Conservation (phyloP, 92 coral and sea anemone species). For the Metridium senile region DNA sequence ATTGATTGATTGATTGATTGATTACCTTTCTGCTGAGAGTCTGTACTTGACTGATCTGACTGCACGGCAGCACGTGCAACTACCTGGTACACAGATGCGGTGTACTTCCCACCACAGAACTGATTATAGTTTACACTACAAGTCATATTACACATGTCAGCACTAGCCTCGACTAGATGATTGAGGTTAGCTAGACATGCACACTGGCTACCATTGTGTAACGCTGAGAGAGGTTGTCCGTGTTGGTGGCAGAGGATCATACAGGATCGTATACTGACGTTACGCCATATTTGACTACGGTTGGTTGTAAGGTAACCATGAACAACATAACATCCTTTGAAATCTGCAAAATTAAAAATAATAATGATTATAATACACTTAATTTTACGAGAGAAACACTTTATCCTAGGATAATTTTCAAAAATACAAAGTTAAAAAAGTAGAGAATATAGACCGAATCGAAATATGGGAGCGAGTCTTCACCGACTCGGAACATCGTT, state of each 20-base stretch:
- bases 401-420: too few relatives aligned
- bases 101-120: constrained; percentile 64
- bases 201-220: constrained; percentile 77
- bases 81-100: constrained; percentile 68
- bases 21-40: constrained; percentile 13
- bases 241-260: constrained; percentile 70
- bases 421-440: too few relatives aligned
- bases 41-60: constrained; percentile 28
- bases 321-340: constrained; percentile 69
- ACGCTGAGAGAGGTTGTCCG: constrained; percentile 47
- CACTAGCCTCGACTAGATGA: constrained; percentile 52
- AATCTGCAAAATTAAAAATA: constrained; percentile 39
- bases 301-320: constrained; percentile 67
- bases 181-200: constrained; percentile 57
- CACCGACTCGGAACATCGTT: too few relatives aligned
- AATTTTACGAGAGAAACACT: too few relatives aligned
- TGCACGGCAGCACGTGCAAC: constrained; percentile 37
- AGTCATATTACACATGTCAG: constrained; percentile 46
- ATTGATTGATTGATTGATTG: too few relatives aligned
- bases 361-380: not conserved
- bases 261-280: constrained; percentile 68
- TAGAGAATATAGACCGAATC: too few relatives aligned
- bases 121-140: constrained; percentile 48
- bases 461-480: too few relatives aligned
- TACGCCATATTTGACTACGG: constrained; percentile 61